Evolutionary conservation across 2,113 vertebrate genomes (phyloP).

Genomic region (Caranx ignobilis): DNA sequence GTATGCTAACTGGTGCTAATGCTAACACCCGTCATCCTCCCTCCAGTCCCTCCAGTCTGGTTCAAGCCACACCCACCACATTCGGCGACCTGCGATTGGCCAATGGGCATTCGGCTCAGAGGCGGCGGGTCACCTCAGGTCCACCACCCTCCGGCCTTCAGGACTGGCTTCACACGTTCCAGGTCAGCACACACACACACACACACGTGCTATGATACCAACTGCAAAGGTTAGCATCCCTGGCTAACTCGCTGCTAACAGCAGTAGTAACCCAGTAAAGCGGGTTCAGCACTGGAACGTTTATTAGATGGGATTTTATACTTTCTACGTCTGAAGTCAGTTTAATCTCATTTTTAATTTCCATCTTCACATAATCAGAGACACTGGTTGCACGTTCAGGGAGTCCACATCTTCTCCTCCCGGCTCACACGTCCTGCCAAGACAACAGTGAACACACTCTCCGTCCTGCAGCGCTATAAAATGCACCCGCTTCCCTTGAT

Average conservation of each 20-base stretch:
- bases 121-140: conserved; percentile 92
- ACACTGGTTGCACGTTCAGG: no score
- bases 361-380: no score
- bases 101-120: conserved; percentile 94
- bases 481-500: background rate
- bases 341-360: no score
- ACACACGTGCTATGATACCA: no score
- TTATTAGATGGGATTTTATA: no score
- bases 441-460: background rate
- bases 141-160: conserved; percentile 94
- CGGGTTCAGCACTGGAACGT: no score
- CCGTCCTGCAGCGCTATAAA: background rate
- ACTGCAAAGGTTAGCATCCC: no score
- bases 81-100: conserved; percentile 95
- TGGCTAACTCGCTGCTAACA: no score
- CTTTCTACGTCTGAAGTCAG: no score
- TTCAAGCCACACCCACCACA: conserved; percentile 94
- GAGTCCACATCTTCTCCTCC: no score
- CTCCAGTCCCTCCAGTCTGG: conserved; percentile 90
- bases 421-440: no score
- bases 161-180: conserved; percentile 97
- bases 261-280: no score
- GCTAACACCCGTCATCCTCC: background rate
- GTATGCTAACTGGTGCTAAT: background rate
- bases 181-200: conserved; percentile 83